Percentiles rank a stretch among this genome's conserved stretches.
phyloP scores from a whole-genome alignment of 2,888 invertebrate genomes.

The Drymonia ruficornis region DNA sequence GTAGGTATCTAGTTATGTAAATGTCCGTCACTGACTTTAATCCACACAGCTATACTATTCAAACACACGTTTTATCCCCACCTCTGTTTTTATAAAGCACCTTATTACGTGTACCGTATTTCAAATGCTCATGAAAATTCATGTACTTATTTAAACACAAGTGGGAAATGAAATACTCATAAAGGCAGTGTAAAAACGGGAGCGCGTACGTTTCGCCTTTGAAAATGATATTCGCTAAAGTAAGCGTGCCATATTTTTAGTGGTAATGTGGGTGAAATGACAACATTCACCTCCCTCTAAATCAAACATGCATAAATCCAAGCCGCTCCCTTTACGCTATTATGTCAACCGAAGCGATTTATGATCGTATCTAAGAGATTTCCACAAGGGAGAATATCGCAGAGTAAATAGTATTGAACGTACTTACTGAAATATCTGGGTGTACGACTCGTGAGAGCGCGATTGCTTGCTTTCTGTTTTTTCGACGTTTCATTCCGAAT shows the following conservation, averaged over 20 bases:
- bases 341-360: constrained; percentile 82
- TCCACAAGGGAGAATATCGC: constrained; percentile 68
- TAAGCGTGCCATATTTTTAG: constrained; percentile 56
- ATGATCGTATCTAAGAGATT: constrained; percentile 80
- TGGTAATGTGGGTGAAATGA: constrained; percentile 55
- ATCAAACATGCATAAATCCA: constrained; percentile 82
- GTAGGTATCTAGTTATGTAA: no score
- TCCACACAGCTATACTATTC: constrained; percentile 5
- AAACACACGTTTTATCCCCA: constrained; percentile 27
- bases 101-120: constrained; percentile 34
- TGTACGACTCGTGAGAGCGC: constrained; percentile 20
- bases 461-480: constrained; percentile 31
- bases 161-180: constrained; percentile 33
- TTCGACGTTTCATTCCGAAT: constrained; percentile 23
- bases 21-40: neutral
- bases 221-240: constrained; percentile 51
- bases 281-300: constrained; percentile 69
- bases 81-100: constrained; percentile 28
- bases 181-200: constrained; percentile 32
- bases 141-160: constrained; percentile 38
- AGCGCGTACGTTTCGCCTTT: constrained; percentile 34
- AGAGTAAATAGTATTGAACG: constrained; percentile 71
- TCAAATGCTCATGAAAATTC: constrained; percentile 41
- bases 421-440: constrained; percentile 50
- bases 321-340: constrained; percentile 77